phyloP scores from a whole-genome alignment of 1,140 invertebrate genomes.

The Drosophila lacertosa region DNA sequence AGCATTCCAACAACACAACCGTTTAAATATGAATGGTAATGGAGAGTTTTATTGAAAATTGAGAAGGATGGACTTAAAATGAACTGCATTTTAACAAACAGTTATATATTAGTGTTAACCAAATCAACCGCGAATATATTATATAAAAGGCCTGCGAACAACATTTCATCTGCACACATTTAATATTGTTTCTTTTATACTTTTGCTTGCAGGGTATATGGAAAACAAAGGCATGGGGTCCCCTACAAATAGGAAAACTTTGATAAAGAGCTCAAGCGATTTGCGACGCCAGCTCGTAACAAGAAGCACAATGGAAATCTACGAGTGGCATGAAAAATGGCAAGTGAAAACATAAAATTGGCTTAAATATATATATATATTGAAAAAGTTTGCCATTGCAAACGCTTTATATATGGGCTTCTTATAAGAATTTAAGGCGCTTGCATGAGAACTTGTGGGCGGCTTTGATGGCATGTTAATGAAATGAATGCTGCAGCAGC shows the following conservation, averaged over 20 bases:
- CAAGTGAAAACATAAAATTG: constrained; percentile 47
- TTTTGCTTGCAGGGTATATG: background rate
- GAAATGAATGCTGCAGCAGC: constrained; percentile 47
- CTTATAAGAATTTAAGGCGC: constrained; percentile 25
- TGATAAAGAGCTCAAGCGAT: constrained; percentile 52
- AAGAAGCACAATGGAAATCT: constrained; percentile 8
- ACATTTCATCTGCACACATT: background rate
- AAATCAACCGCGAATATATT: background rate
- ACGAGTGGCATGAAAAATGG: constrained; percentile 41
- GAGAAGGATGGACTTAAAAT: background rate
- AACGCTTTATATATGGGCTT: constrained; percentile 35
- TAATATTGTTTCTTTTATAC: background rate
- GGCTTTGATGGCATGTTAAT: constrained; percentile 49
- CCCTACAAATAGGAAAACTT: constrained; percentile 1
- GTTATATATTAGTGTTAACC: background rate
- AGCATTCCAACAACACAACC: background rate
- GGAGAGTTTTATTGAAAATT: background rate
- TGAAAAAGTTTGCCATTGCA: constrained; percentile 65
- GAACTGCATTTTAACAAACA: background rate
- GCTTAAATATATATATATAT: constrained; percentile 69
- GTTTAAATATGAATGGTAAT: background rate
- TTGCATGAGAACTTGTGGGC: background rate
- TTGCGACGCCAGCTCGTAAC: constrained; percentile 27
- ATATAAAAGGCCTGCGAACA: background rate
- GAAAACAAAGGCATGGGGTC: background rate